Evolutionary conservation across 1,140 invertebrate genomes (phyloP), one percentile per base, ranked within the genome.

Genomic region (Gonatopus flavifemur): DNA sequence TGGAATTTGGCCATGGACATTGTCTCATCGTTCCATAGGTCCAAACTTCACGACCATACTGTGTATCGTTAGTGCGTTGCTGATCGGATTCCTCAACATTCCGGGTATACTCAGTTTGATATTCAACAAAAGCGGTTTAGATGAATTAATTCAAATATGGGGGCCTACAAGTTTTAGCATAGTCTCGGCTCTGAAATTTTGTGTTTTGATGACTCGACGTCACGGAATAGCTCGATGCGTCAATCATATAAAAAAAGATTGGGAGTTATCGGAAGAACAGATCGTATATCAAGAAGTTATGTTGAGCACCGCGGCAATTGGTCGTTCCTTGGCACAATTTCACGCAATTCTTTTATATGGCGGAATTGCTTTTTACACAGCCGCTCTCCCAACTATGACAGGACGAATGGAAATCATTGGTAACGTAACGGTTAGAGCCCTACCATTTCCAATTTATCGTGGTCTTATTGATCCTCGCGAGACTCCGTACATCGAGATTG

Each of bases 1-100:
- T 19, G 67, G 67, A 2, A 39, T 67, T 8, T 67, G 64, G 66
- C 41, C 55, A 0, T 2, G 35, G 3, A 15, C n/a, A n/a, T n/a
- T n/a, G n/a, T n/a, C n/a, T n/a, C n/a, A n/a, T n/a, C n/a, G n/a
- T n/a, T n/a, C n/a, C n/a, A n/a, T n/a, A n/a, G n/a, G n/a, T n/a
- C n/a, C n/a, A n/a, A n/a, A n/a, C n/a, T n/a, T n/a, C n/a, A n/a
- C n/a, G n/a, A n/a, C n/a, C n/a, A n/a, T n/a, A n/a, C n/a, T n/a
- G n/a, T n/a, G n/a, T n/a, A n/a, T n/a, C n/a, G n/a, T n/a, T n/a
- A n/a, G n/a, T n/a, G n/a, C n/a, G n/a, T n/a, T n/a, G n/a, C n/a
- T n/a, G n/a, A n/a, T n/a, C n/a, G n/a, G n/a, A n/a, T n/a, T n/a
- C n/a, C n/a, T n/a, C n/a, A n/a, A n/a, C n/a, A n/a, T n/a, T n/a